These are phyloP conservation scores for Hololepta plana DNA, from an alignment of 2,888 invertebrate genomes.

Conservation along the genomic window DNA sequence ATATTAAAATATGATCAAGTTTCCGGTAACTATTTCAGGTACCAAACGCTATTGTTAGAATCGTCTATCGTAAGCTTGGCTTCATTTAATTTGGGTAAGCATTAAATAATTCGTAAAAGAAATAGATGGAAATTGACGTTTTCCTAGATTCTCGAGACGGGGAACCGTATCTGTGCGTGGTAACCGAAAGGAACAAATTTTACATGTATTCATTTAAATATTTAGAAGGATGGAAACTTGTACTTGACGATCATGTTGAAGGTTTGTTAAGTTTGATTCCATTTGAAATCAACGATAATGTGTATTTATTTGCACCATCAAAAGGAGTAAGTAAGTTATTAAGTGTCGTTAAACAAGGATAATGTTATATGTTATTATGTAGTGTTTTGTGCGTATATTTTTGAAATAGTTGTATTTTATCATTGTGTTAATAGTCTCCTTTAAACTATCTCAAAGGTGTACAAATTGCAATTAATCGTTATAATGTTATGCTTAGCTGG, in stretches of 20 bases:
- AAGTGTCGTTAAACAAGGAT: constrained; percentile 18
- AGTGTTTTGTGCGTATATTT: constrained; percentile 6
- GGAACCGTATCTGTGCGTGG: constrained; percentile 20
- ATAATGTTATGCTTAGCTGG: no score
- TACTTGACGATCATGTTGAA: constrained; percentile 18
- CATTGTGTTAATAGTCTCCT: no score
- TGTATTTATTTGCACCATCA: constrained; percentile 20
- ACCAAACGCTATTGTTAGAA: no score
- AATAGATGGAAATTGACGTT: no score
- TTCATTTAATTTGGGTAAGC: no score
- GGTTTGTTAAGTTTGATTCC: constrained; percentile 20
- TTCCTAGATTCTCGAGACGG: constrained; percentile 18
- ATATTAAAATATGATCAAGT: no score
- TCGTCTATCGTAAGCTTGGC: no score
- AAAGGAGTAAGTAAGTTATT: constrained; percentile 17
- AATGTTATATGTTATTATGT: constrained; percentile 11
- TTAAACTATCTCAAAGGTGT: no score
- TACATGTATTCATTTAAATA: constrained; percentile 20
- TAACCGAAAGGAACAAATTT: constrained; percentile 17
- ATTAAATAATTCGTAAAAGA: no score
- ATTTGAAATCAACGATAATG: constrained; percentile 16
- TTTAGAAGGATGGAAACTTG: constrained; percentile 21
- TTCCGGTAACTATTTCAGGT: no score
- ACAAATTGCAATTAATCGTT: no score
- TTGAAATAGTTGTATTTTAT: no score